Evolutionary conservation across 2,113 vertebrate species (phyloP).

Genomic region (Bubo scandiacus): DNA sequence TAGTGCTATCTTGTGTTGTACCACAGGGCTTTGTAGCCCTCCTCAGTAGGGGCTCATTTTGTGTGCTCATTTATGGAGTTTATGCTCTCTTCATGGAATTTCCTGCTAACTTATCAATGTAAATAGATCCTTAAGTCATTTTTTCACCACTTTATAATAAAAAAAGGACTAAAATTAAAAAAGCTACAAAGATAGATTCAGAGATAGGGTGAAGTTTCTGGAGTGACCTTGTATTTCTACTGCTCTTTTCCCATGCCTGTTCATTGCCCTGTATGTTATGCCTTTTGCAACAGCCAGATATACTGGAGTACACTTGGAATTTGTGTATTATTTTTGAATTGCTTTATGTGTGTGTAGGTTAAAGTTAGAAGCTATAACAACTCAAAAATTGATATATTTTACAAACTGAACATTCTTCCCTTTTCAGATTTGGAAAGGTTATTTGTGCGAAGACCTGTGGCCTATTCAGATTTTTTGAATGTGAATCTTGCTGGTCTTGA

Average conservation of each 20-base stretch:
- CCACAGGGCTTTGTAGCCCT: background rate
- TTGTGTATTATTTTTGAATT: accelerated
- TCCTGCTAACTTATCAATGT: background rate
- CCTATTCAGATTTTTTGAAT: background rate
- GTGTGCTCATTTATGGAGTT: background rate
- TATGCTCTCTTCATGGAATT: background rate
- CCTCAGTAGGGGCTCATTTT: background rate
- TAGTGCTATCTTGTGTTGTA: background rate
- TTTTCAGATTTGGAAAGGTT: background rate
- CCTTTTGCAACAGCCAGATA: background rate
- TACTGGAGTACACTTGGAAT: background rate
- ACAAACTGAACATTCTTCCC: background rate
- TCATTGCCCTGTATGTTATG: background rate
- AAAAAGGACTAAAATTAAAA: background rate
- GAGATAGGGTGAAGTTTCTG: background rate
- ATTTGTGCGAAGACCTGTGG: background rate
- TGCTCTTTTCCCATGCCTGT: background rate
- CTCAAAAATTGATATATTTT: background rate
- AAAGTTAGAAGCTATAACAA: background rate
- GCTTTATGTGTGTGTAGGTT: background rate
- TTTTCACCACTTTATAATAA: background rate
- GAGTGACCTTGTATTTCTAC: background rate
- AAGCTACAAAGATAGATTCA: background rate
- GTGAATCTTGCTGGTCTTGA: background rate
- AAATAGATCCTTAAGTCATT: background rate